Base-by-base conservation (phyloP, 2,888 invertebrate genomes). In the Leptopilina syphax region DNA sequence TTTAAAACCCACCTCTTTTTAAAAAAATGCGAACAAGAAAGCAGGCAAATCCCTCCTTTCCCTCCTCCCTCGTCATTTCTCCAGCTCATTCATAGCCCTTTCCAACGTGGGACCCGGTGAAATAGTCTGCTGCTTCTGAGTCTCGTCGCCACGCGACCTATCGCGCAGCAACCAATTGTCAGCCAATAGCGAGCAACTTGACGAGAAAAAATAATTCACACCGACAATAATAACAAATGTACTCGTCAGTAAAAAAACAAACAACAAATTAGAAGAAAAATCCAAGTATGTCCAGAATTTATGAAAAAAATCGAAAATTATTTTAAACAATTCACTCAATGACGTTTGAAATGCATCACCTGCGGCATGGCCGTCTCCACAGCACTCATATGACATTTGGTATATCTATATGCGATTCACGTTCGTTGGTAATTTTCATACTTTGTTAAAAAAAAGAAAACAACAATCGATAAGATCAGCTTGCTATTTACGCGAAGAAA, bases 341-440 rank as follows among this genome's bases (percentile, higher is more conserved):
- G 82, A 84, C 73, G 82, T 80, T 68, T 76, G 77, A 73, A 89
- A 85, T 81, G 88, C 84, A 68, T 84, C 85, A 79, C 90, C 89
- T 83, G 86, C 84, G 50, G 78, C 81, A 68, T 81, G 84, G 78
- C 86, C 87, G 81, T 86, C 85, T 76, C 90, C 89, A 83, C 90
- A 90, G 66, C 90, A 90, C 66, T 90, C 90, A 86, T 85, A 89
- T 83, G 90, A 89, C 90, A 90, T 90, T 85, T 88, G 82, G 66
- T 47, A 54, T 18, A 8, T 18, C 7, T 63, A 9, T 9, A 63
- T 24, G 18, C 8, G 8, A 63, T 1, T 63, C 18, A 9, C 24
- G 63, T 63, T 18, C 63, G 24, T 3, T 24, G 2, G 63, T 24
- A 24, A 24, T 24, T 63, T n/a, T 63, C 18, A 18, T 24, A 24